Base-by-base conservation (phyloP, 1,140 invertebrate genomes). In the Ips typographus region DNA sequence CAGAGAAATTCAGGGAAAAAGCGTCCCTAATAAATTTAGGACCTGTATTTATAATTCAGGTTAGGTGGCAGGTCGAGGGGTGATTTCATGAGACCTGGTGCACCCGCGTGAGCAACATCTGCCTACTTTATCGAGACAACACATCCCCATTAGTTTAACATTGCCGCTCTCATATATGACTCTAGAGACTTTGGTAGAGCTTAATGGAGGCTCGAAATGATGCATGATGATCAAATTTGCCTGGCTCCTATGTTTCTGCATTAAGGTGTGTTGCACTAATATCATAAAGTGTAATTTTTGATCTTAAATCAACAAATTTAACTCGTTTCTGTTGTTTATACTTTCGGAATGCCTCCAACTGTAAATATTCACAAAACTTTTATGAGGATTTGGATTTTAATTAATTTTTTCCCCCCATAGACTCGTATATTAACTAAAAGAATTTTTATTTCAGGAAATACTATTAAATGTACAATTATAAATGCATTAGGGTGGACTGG, bases 131-230 rank as follows among this genome's bases (percentile, higher is more conserved):
- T 76, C 69, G 70, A 73, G 74, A 77, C 76, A 77, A 73, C 74
- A 75, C 74, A 76, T 75, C 74, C 71, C 75, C 75, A 77, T 76
- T 76, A 75, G 71, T 76, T 75, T 73, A 73, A 65, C 76, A 76
- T 76, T 72, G 75, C 76, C 68, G 63, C 55, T 68, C 74, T 74
- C 71, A 70, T 70, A 72, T 72, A 60, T 63, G 68, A 69, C 74
- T 75, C 75, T 37, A 62, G 75, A 77, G 76, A 75, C 70, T 71
- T 71, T 60, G 62, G 65, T 60, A 52, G 72, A 70, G 67, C 71
- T 73, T 74, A 76, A 74, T 72, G 70, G 70, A 58, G 41, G 49
- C 41, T 36, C 40, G 72, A 69, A 76, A 77, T 77, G 76, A 76
- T 75, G 71, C 74, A 75, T 71, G 72, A 70, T 69, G 70, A 68